Base-by-base conservation (phyloP, 2,888 invertebrate species). In the Pyrocoelia pectoralis region DNA sequence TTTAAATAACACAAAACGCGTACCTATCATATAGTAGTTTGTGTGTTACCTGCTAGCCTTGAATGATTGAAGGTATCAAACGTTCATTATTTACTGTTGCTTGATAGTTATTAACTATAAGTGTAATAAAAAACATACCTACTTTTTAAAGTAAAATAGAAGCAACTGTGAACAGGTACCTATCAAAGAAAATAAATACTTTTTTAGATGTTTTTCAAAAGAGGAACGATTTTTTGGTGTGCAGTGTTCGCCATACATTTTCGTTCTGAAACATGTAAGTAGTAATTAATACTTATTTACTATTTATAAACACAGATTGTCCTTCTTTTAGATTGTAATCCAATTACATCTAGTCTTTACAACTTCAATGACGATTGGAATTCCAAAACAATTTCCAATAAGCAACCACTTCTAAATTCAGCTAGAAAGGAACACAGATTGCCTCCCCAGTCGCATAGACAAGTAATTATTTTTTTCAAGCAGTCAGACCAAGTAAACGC, bases 321-420 rank as follows among this genome's bases (percentile, higher is more conserved):
- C 33, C 2, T 24, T 41, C 29, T 59, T 52, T 51, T 33, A 64
- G 64, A 33, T 43, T 54, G 33, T 17, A 59, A 4, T 52, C 64
- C 64, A 14, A 18, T 64, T 52, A 24, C 14, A n/a, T 55, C 28
- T 2, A 52, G 54, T 4, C 8, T 17, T 3, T 28, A 41, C 14
- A 33, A 59, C 9, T 74, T 73, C 48, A 62, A 68, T 29, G 72
- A 74, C 62, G 61, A 70, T n/a, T 74, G 74, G 74, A 65, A 73
- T 28, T 73, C 66, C 41, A 57, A 68, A 51, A 59, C 68, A 18
- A 17, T 53, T 9, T 71, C 72, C 1, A 67, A 67, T 28, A 40
- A 65, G 50, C 38, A 62, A 38, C 70, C 73, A 10, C 10, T 74
- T 14, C 50, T 73, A 28, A 64, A 52, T 15, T 13, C 18, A 3